A percentile compares a stretch with the other conserved stretches of the same genome.
Evolutionary conservation across 1,140 invertebrate species (phyloP).

Genomic region (Scaptomyza graminum): DNA sequence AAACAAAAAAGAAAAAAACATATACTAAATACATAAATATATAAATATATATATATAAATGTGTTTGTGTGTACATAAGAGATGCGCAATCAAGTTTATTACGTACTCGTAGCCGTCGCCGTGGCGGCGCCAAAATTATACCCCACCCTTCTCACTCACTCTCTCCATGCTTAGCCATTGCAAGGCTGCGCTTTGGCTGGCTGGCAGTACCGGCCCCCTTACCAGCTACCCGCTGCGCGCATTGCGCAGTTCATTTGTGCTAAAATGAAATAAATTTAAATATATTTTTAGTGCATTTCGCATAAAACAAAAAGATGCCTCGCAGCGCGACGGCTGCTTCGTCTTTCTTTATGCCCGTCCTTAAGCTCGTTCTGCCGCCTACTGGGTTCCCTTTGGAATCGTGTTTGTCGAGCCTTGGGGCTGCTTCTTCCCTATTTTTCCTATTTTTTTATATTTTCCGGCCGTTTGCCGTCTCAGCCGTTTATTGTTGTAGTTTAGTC

Average conservation of each 20-base stretch:
- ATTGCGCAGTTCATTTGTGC: conserved; percentile 75
- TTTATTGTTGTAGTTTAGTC: conserved; percentile 78
- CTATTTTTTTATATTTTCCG: conserved; percentile 73
- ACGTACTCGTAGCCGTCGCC: conserved; percentile 65
- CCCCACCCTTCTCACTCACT: conserved; percentile 14
- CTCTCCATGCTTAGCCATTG: conserved; percentile 22
- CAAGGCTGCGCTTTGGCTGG: conserved; percentile 42
- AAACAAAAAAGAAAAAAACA: conserved; percentile 23
- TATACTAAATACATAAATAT: conserved; percentile 2
- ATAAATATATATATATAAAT: conserved; percentile 8
- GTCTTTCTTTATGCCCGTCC: conserved; percentile 1
- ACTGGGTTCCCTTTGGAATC: conserved; percentile 19
- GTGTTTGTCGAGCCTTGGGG: conserved; percentile 52
- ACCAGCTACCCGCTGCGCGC: conserved; percentile 25
- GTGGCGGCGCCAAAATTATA: conserved; percentile 61
- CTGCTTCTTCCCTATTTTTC: neutral
- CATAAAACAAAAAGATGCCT: conserved; percentile 82
- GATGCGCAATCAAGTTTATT: conserved; percentile 81
- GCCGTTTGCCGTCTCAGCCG: conserved; percentile 75
- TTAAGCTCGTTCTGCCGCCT: neutral
- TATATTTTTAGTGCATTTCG: conserved; percentile 82
- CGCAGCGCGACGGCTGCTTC: conserved; percentile 40
- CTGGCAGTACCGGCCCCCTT: conserved; percentile 24
- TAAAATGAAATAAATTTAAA: conserved; percentile 82
- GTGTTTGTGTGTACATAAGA: conserved; percentile 46